Evolutionary conservation across 1,140 invertebrate species (phyloP), one percentile per base, ranked within the genome.

Genomic region (Apis laboriosa): DNA sequence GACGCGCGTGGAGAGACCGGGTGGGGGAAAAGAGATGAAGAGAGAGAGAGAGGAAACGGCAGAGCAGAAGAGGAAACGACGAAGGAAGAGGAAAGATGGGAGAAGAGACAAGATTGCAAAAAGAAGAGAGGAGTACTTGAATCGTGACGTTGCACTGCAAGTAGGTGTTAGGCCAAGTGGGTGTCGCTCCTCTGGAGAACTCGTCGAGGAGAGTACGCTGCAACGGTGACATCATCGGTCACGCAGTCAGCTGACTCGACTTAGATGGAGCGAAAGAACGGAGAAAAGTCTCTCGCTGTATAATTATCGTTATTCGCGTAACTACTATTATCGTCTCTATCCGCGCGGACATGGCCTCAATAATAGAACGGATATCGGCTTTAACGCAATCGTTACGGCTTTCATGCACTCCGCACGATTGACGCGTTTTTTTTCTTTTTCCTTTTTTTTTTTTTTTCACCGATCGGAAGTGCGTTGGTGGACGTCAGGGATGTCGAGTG

Each of bases 251-350:
- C 92, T 94, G 93, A 92, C 88, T 89, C 87, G 91, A 94, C 93
- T 93, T 94, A 94, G 93, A 94, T 94, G 93, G 93, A 94, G 93
- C 92, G 93, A 94, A 94, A 94, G 93, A 94, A 84, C 84, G 83
- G 79, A 88, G 87, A 90, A 90, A 91, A 91, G 88, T 86, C 63
- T 24, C 24, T 24, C 88, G 84, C 56, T 61, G 75, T 66, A 56
- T 83, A 79, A 87, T 80, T 80, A 77, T 70, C 74, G 80, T 80
- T 78, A 67, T 80, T 74, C 80, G 82, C 75, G 81, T 86, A 75
- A 55, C 24, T 34, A 80, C 82, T 71, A 80, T 78, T 84, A 80
- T 80, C 73, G 58, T 89, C 83, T 58, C 77, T 72, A 70, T 80
- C 72, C 75, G 81, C 85, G 84, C 63, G 76, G 24, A 72, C 85